These are phyloP conservation scores for Amphimedon queenslandica DNA, from an alignment of 37 sponge, comb jelly and placozoan species.

Conservation along the genomic window DNA sequence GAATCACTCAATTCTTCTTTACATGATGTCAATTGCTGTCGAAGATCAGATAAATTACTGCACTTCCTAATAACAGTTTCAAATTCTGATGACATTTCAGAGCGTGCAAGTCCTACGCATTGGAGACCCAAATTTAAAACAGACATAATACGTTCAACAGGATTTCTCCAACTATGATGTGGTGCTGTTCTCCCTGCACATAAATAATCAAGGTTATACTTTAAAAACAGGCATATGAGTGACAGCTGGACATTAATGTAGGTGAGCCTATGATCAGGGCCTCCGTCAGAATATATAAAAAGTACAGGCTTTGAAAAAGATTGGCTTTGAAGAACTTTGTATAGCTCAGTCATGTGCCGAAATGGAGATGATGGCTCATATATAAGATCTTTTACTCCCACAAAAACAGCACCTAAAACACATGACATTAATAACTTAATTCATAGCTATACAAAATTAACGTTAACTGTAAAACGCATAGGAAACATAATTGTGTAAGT, in stretches of 20 bases:
- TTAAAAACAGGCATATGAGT: slow-evolving; percentile 38
- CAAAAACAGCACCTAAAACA: neutral
- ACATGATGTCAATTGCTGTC: slow-evolving; percentile 21
- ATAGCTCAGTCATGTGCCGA: slow-evolving; percentile 37
- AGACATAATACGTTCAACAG: slow-evolving; percentile 46
- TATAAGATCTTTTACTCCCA: slow-evolving; percentile 28
- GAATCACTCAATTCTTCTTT: slow-evolving; percentile 13
- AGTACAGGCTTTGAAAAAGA: slow-evolving; percentile 14
- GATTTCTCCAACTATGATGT: slow-evolving; percentile 44
- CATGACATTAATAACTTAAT: too few relatives aligned
- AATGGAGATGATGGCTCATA: slow-evolving; percentile 43
- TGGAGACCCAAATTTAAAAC: slow-evolving; percentile 50
- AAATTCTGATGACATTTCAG: slow-evolving; percentile 23
- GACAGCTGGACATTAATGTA: slow-evolving; percentile 42
- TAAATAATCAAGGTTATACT: slow-evolving; percentile 43
- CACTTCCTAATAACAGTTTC: slow-evolving; percentile 25
- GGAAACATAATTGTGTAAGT: too few relatives aligned
- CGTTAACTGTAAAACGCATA: too few relatives aligned
- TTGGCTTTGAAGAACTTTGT: neutral
- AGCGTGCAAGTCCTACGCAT: slow-evolving; percentile 35
- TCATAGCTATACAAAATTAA: too few relatives aligned
- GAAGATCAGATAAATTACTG: slow-evolving; percentile 35
- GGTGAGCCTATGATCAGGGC: slow-evolving; percentile 47
- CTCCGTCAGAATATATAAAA: slow-evolving; percentile 52
- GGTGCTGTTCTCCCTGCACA: slow-evolving; percentile 54